phyloP scores from a whole-genome alignment of 1,140 invertebrate species.

The Atta texana region DNA sequence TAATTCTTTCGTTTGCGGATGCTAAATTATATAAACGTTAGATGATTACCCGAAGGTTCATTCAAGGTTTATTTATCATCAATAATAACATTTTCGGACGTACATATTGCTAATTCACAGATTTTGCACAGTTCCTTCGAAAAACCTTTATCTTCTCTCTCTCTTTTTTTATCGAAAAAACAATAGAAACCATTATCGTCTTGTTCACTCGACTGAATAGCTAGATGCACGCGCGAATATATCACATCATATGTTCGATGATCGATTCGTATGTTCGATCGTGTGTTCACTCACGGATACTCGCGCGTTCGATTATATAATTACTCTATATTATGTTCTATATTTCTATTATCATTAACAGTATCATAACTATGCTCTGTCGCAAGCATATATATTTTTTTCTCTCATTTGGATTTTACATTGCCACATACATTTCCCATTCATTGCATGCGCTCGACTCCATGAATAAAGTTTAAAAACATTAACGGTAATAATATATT shows the following conservation, averaged over 20 bases:
- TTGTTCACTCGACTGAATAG: conserved; percentile 9
- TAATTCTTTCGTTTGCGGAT: not conserved
- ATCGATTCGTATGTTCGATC: not conserved
- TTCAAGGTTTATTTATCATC: conserved; percentile 6
- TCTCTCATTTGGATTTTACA: conserved; percentile 17
- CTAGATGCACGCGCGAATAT: conserved; percentile 27
- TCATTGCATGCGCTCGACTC: conserved; percentile 60
- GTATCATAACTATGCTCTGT: conserved; percentile 65
- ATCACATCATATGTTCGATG: conserved; percentile 23
- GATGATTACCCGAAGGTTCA: conserved; percentile 39
- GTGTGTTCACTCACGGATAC: conserved; percentile 15
- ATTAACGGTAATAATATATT: conserved; percentile 81
- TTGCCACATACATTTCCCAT: conserved; percentile 15
- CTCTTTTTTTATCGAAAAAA: conserved; percentile 7
- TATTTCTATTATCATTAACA: conserved; percentile 68
- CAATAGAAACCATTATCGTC: conserved; percentile 47
- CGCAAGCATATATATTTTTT: conserved; percentile 47
- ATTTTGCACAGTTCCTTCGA: conserved; percentile 41
- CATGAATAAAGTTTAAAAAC: conserved; percentile 84
- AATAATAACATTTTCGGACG: not conserved
- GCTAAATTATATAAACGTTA: conserved; percentile 1
- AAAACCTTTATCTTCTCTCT: not conserved
- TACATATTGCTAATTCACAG: conserved; percentile 17
- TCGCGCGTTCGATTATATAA: conserved; percentile 34
- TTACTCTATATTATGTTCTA: conserved; percentile 50